Percentiles rank a stretch among this genome's conserved stretches.
These are phyloP conservation scores for Anser brachyrhynchus DNA, from an alignment of 2,113 vertebrate species.

Conservation along the genomic window DNA sequence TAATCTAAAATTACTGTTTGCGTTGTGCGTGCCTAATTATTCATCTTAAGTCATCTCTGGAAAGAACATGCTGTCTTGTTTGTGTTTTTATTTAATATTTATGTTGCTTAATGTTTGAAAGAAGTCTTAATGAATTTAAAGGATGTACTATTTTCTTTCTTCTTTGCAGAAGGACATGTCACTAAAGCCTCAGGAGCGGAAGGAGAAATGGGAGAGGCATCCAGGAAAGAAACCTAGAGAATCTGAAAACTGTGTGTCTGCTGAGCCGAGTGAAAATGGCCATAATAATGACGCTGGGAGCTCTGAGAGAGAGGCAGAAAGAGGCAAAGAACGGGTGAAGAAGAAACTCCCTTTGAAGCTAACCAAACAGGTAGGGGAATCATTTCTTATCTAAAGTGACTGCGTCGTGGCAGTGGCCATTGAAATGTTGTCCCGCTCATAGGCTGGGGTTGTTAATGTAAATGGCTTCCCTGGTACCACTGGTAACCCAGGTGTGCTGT, in stretches of 20 bases:
- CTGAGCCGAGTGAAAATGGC: constrained; percentile 89
- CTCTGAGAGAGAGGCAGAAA: constrained; percentile 85
- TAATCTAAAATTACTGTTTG: constrained; percentile 62
- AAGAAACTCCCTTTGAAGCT: constrained; percentile 92
- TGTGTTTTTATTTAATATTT: constrained; percentile 19
- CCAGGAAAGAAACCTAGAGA: constrained; percentile 86
- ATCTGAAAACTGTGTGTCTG: constrained; percentile 83
- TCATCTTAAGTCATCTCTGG: constrained; percentile 24
- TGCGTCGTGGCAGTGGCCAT: fast-evolving
- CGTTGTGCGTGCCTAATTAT: constrained; percentile 9
- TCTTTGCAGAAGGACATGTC: constrained; percentile 86
- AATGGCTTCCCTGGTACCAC: background rate
- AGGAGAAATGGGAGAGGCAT: constrained; percentile 85
- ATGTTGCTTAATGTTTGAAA: background rate
- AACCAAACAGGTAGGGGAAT: constrained; percentile 87
- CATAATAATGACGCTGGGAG: constrained; percentile 83
- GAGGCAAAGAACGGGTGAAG: constrained; percentile 87
- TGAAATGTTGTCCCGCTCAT: background rate
- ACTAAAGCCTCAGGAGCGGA: constrained; percentile 88
- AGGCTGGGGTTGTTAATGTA: background rate
- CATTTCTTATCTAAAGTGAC: fast-evolving
- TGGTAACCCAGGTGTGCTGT: background rate
- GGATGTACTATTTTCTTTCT: background rate
- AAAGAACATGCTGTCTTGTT: constrained; percentile 5
- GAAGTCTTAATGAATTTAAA: background rate